Evolutionary conservation across 2,113 vertebrate genomes (phyloP), one percentile per base, ranked within the genome.

Genomic region (Eonycteris spelaea): DNA sequence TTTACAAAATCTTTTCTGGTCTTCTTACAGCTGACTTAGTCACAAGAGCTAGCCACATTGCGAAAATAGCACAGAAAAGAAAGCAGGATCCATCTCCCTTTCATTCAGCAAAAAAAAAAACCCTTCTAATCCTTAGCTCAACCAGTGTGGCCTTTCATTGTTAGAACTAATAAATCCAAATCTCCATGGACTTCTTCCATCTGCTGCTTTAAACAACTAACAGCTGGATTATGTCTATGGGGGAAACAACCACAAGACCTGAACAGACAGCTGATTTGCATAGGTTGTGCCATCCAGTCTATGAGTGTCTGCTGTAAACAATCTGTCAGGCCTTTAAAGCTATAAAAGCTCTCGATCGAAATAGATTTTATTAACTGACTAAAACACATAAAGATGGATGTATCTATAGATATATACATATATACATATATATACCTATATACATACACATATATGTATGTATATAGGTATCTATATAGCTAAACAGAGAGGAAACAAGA

Each of bases 191-290:
- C 88, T 95, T 97, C 96, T 97, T 98, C 98, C 98, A 99, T 98
- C 98, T 98, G 98, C 98, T 97, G 94, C 38, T 98, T 97, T 92
- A 97, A 97, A 98, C 96, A 91, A 97, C 90, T 73, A 98, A 98
- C 33, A 28, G 97, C 97, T 97, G 97, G 96, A 53, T 75, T 97
- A 97, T 97, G 96, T 97, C 97, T 98, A 93, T 51, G 74, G 74
- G 90, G 93, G 96, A 97, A 96, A 95, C 86, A 98, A 96, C 92
- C 84, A 91, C 24, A 95, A 94, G 90, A 86, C 97, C 97, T 92
- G 96, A 97, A 97, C 91, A 96, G 97, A 97, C 97, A 97, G 95
- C 83, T 98, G 84, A 98, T 99, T 98, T 98, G 98, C 98, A 98
- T 97, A 96, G 96, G 96, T 95, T 95, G 70, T 97, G 95, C 96